Evolutionary conservation across 23 tunicate species (phyloP), one percentile per base, ranked within the genome.

Genomic region (Trididemnum nubilum): DNA sequence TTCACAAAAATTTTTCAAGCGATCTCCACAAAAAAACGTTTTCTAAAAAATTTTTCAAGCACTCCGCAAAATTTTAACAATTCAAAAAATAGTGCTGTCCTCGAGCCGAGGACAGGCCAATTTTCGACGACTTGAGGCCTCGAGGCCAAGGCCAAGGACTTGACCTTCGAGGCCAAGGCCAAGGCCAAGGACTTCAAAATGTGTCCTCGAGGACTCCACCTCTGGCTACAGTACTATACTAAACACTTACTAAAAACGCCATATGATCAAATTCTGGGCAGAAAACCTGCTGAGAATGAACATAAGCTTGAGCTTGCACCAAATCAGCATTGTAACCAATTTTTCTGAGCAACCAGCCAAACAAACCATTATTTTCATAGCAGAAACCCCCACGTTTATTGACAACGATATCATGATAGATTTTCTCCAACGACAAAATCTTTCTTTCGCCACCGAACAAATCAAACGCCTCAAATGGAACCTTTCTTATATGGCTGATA

Each of bases 361-460:
- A 61, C 25, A 87, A 23, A 25, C 74, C 76, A 35, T 81, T 87
- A 40, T 65, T 57, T 36, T 87, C 91, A 73, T 81, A 87, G 73
- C 91, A 87, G 64, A 80, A 81, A 9, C 91, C 91, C 2, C 91
- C 91, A 37, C 85, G 37, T 60, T 80, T 87, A n/a, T 72, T 59
- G 28, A 31, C 76, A 35, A 87, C 91, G 15, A 87, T 81, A 49
- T 87, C 51, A 9, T 73, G 35, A 73, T 72, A 87, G 29, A 87
- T 73, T 34, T 63, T 61, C 25, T 71, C 72, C 57, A 87, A 40
- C 58, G 84, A 85, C 70, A 72, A 35, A 1, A 81, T 29, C 33
- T 87, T 87, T 37, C 81, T 34, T 33, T 60, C 29, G 2, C 91
- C 91, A 23, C 91, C 91, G 44, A 87, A 87, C 91, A 87, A 72